phyloP scores from a whole-genome alignment of 2,113 vertebrate species.

The Telmatochromis sp. region DNA sequence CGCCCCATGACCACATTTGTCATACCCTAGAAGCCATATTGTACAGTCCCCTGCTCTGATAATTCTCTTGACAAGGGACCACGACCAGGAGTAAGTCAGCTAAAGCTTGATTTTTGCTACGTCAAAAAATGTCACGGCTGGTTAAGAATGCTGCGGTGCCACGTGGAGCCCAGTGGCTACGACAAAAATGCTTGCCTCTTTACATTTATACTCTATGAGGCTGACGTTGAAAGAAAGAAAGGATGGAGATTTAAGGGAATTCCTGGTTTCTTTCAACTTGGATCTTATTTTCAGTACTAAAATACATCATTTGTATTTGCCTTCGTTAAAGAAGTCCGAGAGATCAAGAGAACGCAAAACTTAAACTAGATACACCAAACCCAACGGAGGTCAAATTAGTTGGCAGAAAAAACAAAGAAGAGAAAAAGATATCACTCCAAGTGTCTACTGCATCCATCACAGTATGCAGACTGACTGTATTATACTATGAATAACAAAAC shows the following conservation, averaged over 20 bases:
- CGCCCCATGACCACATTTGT: constrained; percentile 55
- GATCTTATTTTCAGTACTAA: neutral
- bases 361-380: neutral
- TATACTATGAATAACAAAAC: neutral
- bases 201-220: neutral
- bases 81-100: constrained; percentile 26
- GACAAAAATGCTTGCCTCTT: constrained; percentile 37
- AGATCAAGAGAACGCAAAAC: neutral
- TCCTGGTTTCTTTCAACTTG: neutral
- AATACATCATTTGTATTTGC: neutral
- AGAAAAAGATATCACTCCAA: neutral
- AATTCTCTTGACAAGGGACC: constrained; percentile 42
- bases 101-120: constrained; percentile 41
- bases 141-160: constrained; percentile 37
- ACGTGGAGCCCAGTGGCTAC: constrained; percentile 4
- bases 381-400: neutral
- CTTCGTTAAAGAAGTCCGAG: accelerated
- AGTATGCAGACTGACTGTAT: neutral
- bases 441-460: neutral
- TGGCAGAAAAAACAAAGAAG: neutral
- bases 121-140: constrained; percentile 39
- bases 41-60: constrained; percentile 22
- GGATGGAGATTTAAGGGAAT: neutral
- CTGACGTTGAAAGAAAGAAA: neutral
- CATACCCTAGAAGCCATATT: constrained; percentile 42